Evolutionary conservation across 2,113 vertebrate genomes (phyloP), one percentile per base, ranked within the genome.

Genomic region (Willisornis vidua): DNA sequence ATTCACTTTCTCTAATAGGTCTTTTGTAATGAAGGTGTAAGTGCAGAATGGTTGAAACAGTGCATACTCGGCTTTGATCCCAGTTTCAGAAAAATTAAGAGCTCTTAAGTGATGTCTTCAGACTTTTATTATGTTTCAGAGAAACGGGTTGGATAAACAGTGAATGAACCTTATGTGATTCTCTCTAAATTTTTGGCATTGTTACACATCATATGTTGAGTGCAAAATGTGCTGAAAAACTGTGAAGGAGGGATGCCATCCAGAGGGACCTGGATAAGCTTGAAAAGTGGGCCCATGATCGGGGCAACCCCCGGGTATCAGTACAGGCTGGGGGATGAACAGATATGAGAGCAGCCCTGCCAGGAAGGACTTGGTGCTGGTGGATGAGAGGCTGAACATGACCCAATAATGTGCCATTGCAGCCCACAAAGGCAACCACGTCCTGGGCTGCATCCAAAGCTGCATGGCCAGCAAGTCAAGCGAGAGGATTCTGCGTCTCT

Each of bases 281-380:
- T 3, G 15, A 8, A 35, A 37, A 57, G 12, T 49, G 79, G 4
- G 20, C 18, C 14, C 8, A 3, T 35, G 17, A 5, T 7, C 1
- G 1, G 9, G 17, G 14, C 29, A 68, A 5, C 8, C 7, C 13
- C 7, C 0, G 41, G 0, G 1, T 41, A 5, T 15, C 20, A 62
- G 0, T 55, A 29, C 29, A 37, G 55, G 25, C 78, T 70, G 79
- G n/a, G 15, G 45, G 1, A 24, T 48, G 39, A 48, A 7, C 54
- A 68, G 54, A 48, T 8, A 6, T 19, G 19, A 39, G 8, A 41
- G 39, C 62, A 82, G 16, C 24, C 46, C 5, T 6, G 13, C 7
- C 0, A 0, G 31, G 39, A 41, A 54, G 62, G 14, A 31, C 11
- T 3, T 35, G 25, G 25, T 83, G 48, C 63, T 62, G 15, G 29